These are phyloP conservation scores for Acanthurus lineatus DNA, from an alignment of 2,797 vertebrate genomes.

Conservation along the genomic window DNA sequence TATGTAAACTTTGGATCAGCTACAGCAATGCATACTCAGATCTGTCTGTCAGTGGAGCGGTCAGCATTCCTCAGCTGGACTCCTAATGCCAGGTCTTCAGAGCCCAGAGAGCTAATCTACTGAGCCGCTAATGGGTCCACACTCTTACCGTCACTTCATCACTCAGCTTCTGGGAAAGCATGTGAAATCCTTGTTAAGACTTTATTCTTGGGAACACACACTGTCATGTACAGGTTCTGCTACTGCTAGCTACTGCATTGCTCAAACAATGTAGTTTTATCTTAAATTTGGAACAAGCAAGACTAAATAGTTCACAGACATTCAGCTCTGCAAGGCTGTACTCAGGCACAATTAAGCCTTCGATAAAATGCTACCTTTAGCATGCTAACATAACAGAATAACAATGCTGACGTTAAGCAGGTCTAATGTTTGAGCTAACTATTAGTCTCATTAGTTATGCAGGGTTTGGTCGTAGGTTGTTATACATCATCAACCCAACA, in stretches of 20 bases:
- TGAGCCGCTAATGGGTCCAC: slow-evolving; percentile 56
- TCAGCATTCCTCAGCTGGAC: slow-evolving; percentile 41
- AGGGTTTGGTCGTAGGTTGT: no score
- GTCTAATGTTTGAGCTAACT: no score
- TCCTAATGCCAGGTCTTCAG: slow-evolving; percentile 41
- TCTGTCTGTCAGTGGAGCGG: slow-evolving; percentile 22
- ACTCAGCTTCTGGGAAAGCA: slow-evolving; percentile 52
- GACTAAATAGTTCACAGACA: no score
- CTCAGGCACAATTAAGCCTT: no score
- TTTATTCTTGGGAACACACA: slow-evolving; percentile 8
- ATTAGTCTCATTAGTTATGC: no score
- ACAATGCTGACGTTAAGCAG: no score
- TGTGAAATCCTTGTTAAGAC: slow-evolving; percentile 22
- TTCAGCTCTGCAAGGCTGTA: background rate
- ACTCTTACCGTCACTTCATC: slow-evolving; percentile 58
- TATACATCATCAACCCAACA: no score
- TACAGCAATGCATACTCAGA: slow-evolving; percentile 2
- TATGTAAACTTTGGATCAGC: slow-evolving; percentile 40
- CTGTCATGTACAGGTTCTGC: background rate
- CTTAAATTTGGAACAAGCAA: background rate
- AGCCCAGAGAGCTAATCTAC: slow-evolving; percentile 36
- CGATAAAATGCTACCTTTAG: no score
- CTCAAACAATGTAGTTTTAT: no score
- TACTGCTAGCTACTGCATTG: no score
- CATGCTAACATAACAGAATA: no score